Conservation (phyloP, 2,113 vertebrate genomes). For the Microtus montanus region DNA sequence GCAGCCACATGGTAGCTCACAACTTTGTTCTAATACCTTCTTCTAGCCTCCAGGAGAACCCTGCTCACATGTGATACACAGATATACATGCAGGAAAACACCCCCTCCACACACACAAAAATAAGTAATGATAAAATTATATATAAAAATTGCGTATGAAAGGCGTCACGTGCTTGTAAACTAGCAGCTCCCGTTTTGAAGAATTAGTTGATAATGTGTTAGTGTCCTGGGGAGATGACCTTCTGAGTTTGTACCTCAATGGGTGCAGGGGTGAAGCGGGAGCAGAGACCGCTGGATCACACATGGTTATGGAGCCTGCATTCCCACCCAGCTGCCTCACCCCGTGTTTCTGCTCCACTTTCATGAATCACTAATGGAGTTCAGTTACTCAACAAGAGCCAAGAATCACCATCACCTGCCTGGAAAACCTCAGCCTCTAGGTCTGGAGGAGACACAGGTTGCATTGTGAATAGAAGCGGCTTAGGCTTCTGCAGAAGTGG, state of each 20-base stretch:
- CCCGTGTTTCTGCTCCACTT: background rate
- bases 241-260: background rate
- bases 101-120: background rate
- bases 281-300: background rate
- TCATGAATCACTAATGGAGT: background rate
- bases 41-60: background rate
- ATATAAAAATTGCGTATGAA: background rate
- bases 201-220: background rate
- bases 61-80: background rate
- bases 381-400: background rate
- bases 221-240: background rate
- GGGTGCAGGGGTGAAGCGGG: background rate
- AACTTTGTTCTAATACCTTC: background rate
- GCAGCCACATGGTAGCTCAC: background rate
- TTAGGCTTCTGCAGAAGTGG: background rate
- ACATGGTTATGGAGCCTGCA: background rate
- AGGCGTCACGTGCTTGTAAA: background rate
- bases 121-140: background rate
- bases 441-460: background rate
- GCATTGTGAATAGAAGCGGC: background rate
- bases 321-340: background rate
- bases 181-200: background rate
- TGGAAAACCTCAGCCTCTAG: background rate
- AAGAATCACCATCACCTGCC: background rate
- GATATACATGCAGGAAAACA: background rate